Evolutionary conservation across 2,113 vertebrate genomes (phyloP), one percentile per base, ranked within the genome.

Genomic region (Eudyptes chrysolophus): DNA sequence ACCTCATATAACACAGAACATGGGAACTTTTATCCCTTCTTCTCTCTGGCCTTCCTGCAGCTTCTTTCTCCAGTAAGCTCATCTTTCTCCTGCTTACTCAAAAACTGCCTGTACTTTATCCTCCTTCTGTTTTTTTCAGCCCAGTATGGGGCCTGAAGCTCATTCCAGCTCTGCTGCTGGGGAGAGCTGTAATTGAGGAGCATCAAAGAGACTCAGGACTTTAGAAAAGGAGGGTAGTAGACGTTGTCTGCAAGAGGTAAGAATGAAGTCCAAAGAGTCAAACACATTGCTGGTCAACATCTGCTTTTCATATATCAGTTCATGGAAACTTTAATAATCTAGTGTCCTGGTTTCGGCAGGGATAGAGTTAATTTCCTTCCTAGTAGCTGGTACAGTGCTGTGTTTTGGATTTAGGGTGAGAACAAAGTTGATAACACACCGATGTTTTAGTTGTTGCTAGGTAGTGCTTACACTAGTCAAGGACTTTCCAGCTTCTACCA

Each of bases 1-100:
- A 71, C 0, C 0, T 3, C 27, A 22, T 27, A 4, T 40, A 84
- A n/a, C 11, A 66, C 6, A 75, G 18, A 11, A 54, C 22, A 34
- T 0, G 6, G 7, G 30, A 69, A 18, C 7, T 72, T 69, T 62
- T 57, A 72, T 62, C 13, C 29, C 12, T 49, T 74, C 36, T 32
- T 72, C 49, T 80, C 18, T 19, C 48, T 54, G 65, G 66, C 62
- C 54, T 86, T 49, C 19, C 66, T 48, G 42, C 9, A 80, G 16
- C 42, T 80, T 89, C n/a, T 61, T 87, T 61, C 52, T 69, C 34
- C 30, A 64, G 18, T 40, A 48, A 92, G 21, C 4, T 82, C 46
- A 44, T 29, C 51, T 89, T 96, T 71, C 60, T 75, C 57, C 21
- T 40, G 18, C 4, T 65, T 58, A 11, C 80, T 68, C 11, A 36